Evolutionary conservation across 2,113 vertebrate species (phyloP).

Genomic region (Marmota monax): DNA sequence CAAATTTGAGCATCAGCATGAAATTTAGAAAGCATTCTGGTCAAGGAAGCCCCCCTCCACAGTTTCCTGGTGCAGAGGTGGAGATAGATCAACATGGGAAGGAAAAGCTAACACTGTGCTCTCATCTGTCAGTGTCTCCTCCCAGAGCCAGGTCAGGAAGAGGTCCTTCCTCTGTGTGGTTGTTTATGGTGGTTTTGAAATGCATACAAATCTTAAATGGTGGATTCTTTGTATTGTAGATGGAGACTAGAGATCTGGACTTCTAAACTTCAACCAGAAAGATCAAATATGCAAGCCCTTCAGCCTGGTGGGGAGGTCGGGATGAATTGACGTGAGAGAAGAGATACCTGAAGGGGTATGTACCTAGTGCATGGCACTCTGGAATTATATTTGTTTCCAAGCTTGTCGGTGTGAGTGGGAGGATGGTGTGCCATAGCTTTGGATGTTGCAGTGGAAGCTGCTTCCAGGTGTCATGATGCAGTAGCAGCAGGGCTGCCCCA

Average conservation of each 20-base stretch:
- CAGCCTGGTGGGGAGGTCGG: background rate
- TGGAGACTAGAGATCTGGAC: background rate
- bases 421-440: background rate
- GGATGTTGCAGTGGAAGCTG: background rate
- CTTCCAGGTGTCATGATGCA: background rate
- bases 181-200: background rate
- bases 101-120: background rate
- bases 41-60: background rate
- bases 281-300: background rate
- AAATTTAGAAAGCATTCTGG: background rate
- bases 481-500: background rate
- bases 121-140: background rate
- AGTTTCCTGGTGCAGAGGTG: background rate
- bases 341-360: slow-evolving; percentile 55
- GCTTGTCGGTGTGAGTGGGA: background rate
- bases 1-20: background rate
- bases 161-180: background rate
- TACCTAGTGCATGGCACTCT: background rate
- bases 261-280: background rate
- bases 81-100: background rate
- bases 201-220: background rate
- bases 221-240: slow-evolving; percentile 58
- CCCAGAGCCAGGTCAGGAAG: background rate
- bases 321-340: background rate
- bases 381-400: background rate